Percentiles rank a stretch among this genome's conserved stretches.
These are phyloP conservation scores for Mycalesis mineus DNA, from an alignment of 2,888 invertebrate genomes.

Conservation along the genomic window DNA sequence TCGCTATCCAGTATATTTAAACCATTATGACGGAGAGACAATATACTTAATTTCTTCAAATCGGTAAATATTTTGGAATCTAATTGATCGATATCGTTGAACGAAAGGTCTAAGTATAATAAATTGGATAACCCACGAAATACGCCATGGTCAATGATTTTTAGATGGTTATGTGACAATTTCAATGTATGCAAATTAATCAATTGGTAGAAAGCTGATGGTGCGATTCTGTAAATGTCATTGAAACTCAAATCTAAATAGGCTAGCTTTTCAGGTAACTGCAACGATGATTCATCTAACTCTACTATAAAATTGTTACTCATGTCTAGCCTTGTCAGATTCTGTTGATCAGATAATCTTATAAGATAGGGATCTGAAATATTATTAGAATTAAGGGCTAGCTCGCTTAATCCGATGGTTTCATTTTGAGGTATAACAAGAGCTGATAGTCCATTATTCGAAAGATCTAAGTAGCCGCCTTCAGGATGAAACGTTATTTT, in stretches of 20 bases:
- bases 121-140: slow-evolving; percentile 51
- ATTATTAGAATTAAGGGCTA: slow-evolving; percentile 54
- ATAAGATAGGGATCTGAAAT: slow-evolving; percentile 48
- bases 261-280: slow-evolving; percentile 44
- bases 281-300: slow-evolving; percentile 47
- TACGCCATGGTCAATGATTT: slow-evolving; percentile 49
- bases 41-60: slow-evolving; percentile 45
- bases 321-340: slow-evolving; percentile 49
- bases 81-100: slow-evolving; percentile 46
- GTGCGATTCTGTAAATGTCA: slow-evolving; percentile 45
- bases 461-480: slow-evolving; percentile 61
- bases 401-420: slow-evolving; percentile 43
- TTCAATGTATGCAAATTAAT: slow-evolving; percentile 47
- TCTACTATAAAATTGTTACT: slow-evolving; percentile 49
- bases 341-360: slow-evolving; percentile 45
- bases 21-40: slow-evolving; percentile 52
- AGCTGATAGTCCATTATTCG: slow-evolving; percentile 52
- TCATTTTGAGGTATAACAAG: slow-evolving; percentile 50
- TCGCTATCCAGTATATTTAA: slow-evolving; percentile 48
- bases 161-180: slow-evolving; percentile 49
- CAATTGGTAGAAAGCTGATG: slow-evolving; percentile 50
- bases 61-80: slow-evolving; percentile 59
- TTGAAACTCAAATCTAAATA: slow-evolving; percentile 55
- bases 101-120: slow-evolving; percentile 40
- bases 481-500: slow-evolving; percentile 54